Evolutionary conservation across 1,140 invertebrate species (phyloP).

Genomic region (Tribolium castaneum): DNA sequence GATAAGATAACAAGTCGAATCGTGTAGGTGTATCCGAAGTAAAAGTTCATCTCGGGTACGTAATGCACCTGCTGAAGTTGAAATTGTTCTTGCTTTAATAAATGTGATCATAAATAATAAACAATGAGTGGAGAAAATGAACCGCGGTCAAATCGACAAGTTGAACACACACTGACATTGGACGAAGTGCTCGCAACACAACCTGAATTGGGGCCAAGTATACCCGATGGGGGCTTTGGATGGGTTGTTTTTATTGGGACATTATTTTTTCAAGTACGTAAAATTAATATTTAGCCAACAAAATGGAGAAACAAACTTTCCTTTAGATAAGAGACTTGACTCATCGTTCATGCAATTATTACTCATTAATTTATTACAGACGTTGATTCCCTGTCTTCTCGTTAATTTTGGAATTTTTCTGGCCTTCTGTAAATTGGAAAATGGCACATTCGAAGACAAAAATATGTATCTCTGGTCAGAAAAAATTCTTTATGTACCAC

Average conservation of each 20-base stretch:
- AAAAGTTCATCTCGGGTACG: background rate
- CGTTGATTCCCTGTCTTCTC: conserved; percentile 56
- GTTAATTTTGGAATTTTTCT: conserved; percentile 57
- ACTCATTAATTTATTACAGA: conserved; percentile 47
- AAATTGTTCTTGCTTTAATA: background rate
- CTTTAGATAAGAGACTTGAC: background rate
- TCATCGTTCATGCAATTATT: conserved; percentile 7
- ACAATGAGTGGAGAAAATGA: background rate
- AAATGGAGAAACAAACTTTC: background rate
- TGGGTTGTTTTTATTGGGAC: conserved; percentile 72
- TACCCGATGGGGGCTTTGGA: conserved; percentile 73
- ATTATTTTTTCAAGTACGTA: conserved; percentile 68
- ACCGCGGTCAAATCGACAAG: background rate
- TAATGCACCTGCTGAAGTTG: background rate
- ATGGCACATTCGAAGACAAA: conserved; percentile 25
- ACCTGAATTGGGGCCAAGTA: conserved; percentile 72
- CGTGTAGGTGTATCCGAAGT: background rate
- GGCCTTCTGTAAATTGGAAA: conserved; percentile 50
- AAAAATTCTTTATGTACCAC: conserved; percentile 50
- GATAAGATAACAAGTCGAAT: conserved; percentile 26
- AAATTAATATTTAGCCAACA: background rate
- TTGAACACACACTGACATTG: conserved; percentile 52
- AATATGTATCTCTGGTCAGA: conserved; percentile 55
- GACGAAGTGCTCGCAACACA: conserved; percentile 70
- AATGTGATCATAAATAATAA: background rate